Conservation (phyloP, 2,888 invertebrate genomes). For the Scotopteryx bipunctaria region DNA sequence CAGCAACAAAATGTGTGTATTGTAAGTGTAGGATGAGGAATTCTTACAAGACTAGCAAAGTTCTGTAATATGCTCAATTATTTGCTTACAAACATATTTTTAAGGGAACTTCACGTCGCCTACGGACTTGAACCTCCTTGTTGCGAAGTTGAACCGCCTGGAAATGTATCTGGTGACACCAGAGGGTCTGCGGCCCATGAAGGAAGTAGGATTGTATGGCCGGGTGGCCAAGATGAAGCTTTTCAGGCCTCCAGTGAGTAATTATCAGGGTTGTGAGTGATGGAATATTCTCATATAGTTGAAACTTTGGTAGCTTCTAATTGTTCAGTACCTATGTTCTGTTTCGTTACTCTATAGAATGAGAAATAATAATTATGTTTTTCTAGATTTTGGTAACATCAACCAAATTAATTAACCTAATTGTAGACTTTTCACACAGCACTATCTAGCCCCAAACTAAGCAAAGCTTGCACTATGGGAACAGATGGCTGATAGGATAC, state of each 20-base stretch:
- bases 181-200: slow-evolving; percentile 96
- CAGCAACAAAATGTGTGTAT: not conserved
- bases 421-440: too few relatives aligned
- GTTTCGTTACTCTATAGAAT: too few relatives aligned
- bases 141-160: slow-evolving; percentile 96
- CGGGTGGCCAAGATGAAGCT: slow-evolving; percentile 97
- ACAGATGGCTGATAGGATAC: too few relatives aligned
- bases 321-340: too few relatives aligned
- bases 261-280: slow-evolving; percentile 1
- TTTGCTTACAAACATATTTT: slow-evolving; percentile 38
- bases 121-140: slow-evolving; percentile 96
- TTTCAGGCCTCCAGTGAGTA: slow-evolving; percentile 92
- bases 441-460: too few relatives aligned
- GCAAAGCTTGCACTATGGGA: too few relatives aligned
- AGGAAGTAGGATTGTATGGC: slow-evolving; percentile 97
- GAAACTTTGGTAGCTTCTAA: too few relatives aligned
- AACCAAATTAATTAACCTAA: too few relatives aligned
- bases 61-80: not conserved
- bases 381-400: too few relatives aligned
- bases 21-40: not conserved
- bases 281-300: too few relatives aligned
- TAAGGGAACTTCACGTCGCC: slow-evolving; percentile 97
- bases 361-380: too few relatives aligned
- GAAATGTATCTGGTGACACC: slow-evolving; percentile 98
- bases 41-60: not conserved